These are phyloP conservation scores for Pandemis cinnamomeana DNA, from an alignment of 2,888 invertebrate species.

Conservation along the genomic window DNA sequence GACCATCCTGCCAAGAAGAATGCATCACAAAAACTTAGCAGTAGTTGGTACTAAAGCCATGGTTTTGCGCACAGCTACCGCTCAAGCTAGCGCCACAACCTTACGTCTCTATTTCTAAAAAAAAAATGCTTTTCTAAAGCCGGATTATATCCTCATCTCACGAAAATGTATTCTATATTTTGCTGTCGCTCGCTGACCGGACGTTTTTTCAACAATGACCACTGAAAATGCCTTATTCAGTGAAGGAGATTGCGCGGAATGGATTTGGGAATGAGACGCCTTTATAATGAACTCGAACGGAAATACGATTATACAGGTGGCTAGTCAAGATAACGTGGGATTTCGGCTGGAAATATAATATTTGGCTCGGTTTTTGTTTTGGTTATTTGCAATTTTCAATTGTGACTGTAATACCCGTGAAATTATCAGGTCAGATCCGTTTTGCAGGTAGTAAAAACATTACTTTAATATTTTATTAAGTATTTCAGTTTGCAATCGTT, in stretches of 20 bases:
- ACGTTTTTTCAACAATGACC: conserved; percentile 72
- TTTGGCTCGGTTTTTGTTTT: conserved; percentile 1
- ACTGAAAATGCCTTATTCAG: conserved; percentile 58
- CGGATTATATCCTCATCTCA: conserved; percentile 76
- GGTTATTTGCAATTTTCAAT: neutral
- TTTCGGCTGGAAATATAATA: conserved; percentile 29
- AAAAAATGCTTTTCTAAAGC: conserved; percentile 64
- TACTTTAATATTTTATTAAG: neutral
- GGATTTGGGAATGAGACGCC: conserved; percentile 49
- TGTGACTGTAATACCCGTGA: neutral
- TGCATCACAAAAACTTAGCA: too few species aligned
- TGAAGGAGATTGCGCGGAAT: conserved; percentile 60
- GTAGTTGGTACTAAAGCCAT: too few species aligned
- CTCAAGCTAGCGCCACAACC: neutral
- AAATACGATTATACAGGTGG: conserved; percentile 58
- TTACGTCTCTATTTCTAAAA: conserved; percentile 48
- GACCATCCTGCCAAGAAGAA: too few species aligned
- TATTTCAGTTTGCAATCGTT: too few species aligned
- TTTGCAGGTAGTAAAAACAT: neutral
- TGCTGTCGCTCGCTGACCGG: conserved; percentile 75
- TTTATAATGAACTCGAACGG: conserved; percentile 60
- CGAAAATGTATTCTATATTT: conserved; percentile 75
- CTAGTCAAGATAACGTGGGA: conserved; percentile 44
- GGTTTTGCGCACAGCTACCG: neutral
- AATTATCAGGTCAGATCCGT: neutral